Percentiles rank a stretch among this genome's conserved stretches.
Evolutionary conservation across 2,113 vertebrate genomes (phyloP).

Genomic region (Coreoperca whiteheadi): DNA sequence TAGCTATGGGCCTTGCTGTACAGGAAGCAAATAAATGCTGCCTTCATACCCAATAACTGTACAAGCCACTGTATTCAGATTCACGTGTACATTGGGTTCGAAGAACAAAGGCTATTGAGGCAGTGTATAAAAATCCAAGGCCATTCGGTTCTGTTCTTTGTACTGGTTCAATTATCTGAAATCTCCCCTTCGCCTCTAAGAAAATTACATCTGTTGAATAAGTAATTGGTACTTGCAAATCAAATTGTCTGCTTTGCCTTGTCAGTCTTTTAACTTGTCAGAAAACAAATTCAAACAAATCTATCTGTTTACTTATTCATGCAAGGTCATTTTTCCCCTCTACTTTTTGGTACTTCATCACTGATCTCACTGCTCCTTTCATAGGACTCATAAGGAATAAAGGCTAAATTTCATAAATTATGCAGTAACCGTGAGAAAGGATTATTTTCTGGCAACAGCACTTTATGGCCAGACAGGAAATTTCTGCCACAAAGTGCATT

Average conservation of each 20-base stretch:
- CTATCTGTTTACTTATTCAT: slow-evolving; percentile 61
- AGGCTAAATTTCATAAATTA: slow-evolving; percentile 60
- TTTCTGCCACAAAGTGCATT: slow-evolving; percentile 29
- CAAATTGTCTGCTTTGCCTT: slow-evolving; percentile 43
- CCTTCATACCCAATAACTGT: no score
- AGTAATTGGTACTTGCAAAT: slow-evolving; percentile 51
- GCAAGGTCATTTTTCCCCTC: not conserved
- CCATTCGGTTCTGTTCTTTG: slow-evolving; percentile 15
- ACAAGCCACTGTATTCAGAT: not conserved
- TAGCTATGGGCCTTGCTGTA: not conserved
- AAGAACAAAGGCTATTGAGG: slow-evolving; percentile 1
- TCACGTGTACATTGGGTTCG: not conserved
- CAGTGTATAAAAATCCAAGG: not conserved
- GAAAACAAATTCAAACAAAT: slow-evolving; percentile 63
- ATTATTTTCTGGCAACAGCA: slow-evolving; percentile 30
- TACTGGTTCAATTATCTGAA: slow-evolving; percentile 39
- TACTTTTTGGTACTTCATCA: slow-evolving; percentile 30
- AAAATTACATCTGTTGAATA: slow-evolving; percentile 63
- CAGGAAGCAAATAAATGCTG: not conserved
- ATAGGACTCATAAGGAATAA: slow-evolving; percentile 30
- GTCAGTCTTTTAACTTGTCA: slow-evolving; percentile 40
- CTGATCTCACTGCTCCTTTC: slow-evolving; percentile 25
- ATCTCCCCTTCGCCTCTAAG: not conserved
- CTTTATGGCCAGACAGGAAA: slow-evolving; percentile 21
- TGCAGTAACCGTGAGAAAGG: slow-evolving; percentile 24